These are phyloP conservation scores for Volucella zonaria DNA, from an alignment of 2,888 invertebrate genomes.

Conservation along the genomic window DNA sequence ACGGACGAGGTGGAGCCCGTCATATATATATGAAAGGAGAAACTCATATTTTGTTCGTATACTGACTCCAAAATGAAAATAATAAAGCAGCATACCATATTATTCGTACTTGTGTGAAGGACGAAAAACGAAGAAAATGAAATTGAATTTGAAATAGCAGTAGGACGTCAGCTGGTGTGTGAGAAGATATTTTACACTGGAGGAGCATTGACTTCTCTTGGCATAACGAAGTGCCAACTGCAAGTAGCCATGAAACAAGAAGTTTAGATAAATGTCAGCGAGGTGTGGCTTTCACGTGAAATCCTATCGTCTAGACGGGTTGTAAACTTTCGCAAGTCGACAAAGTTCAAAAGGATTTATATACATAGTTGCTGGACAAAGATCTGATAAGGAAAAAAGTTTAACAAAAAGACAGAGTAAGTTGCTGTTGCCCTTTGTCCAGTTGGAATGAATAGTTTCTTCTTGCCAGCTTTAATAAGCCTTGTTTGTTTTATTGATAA, in stretches of 20 bases:
- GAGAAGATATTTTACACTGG: conserved; percentile 18
- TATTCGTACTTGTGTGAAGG: neutral
- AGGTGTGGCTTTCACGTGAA: conserved; percentile 6
- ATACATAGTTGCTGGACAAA: no score
- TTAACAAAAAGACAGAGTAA: no score
- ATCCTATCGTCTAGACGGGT: conserved; percentile 33
- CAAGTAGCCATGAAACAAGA: conserved; percentile 35
- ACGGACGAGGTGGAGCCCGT: neutral
- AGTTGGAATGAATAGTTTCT: no score
- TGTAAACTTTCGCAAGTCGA: neutral
- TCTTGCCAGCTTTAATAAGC: no score
- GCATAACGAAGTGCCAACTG: conserved; percentile 3
- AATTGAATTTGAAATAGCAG: conserved; percentile 6
- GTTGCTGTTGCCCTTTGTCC: no score
- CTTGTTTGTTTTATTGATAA: no score
- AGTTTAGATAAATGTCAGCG: conserved; percentile 7
- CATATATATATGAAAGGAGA: no score
- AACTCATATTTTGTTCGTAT: neutral
- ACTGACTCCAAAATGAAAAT: neutral
- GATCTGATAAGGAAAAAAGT: no score
- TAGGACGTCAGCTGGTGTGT: neutral
- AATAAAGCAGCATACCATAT: no score
- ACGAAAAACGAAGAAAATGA: neutral
- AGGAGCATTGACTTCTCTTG: conserved; percentile 50
- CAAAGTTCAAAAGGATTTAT: no score